These are phyloP conservation scores for Acrocephalus arundinaceus DNA, from an alignment of 2,113 vertebrate genomes.

Conservation along the genomic window DNA sequence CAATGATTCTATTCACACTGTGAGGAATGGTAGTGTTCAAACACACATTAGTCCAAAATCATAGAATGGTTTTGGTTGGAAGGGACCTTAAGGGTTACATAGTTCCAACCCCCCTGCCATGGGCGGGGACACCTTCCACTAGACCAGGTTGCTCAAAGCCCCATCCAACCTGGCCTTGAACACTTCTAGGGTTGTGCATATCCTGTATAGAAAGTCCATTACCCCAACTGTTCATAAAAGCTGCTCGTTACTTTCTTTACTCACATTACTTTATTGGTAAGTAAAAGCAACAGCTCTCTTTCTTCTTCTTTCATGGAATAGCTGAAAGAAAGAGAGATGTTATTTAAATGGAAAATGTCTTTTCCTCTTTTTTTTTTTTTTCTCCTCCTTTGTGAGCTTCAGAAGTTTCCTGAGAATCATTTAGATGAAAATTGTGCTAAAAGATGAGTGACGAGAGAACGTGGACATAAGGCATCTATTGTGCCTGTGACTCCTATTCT, in stretches of 20 bases:
- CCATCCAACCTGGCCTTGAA: neutral
- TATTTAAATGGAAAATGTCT: neutral
- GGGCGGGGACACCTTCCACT: neutral
- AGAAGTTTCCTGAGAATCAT: neutral
- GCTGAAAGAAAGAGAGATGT: neutral
- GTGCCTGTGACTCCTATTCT: neutral
- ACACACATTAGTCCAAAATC: neutral
- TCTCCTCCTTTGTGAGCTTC: neutral
- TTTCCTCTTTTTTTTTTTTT: neutral
- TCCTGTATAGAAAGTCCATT: neutral
- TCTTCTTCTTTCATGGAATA: neutral
- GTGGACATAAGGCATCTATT: neutral
- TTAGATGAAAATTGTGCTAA: neutral
- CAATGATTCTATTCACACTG: neutral
- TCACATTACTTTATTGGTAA: neutral
- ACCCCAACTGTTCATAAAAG: neutral
- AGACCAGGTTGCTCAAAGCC: neutral
- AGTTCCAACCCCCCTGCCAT: rapidly evolving
- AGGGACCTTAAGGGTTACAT: neutral
- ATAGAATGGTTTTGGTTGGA: neutral
- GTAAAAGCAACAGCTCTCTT: neutral
- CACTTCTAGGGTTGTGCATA: neutral
- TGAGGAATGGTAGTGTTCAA: neutral
- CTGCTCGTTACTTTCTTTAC: neutral
- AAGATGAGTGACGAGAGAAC: neutral